Conservation (phyloP, 2,113 vertebrate species). For the Tragelaphus scriptus region DNA sequence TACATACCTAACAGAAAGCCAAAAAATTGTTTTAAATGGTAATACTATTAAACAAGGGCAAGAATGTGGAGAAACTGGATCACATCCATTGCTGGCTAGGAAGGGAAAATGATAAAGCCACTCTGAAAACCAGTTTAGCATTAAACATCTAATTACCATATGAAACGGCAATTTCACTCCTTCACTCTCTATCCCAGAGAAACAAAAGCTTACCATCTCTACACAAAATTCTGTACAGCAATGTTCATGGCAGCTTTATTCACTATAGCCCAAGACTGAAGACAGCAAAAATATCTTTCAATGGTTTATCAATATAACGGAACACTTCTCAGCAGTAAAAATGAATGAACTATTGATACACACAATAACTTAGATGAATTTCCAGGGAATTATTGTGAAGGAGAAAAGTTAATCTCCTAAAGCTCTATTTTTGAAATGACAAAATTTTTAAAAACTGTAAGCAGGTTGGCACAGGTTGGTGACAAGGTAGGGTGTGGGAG, state of each 20-base stretch:
- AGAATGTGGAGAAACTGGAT: background rate
- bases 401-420: background rate
- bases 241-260: background rate
- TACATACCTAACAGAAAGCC: background rate
- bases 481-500: background rate
- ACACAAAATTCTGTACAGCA: background rate
- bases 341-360: background rate
- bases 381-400: background rate
- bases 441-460: background rate
- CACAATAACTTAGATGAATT: background rate
- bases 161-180: background rate
- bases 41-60: background rate
- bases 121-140: background rate
- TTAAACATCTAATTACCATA: background rate
- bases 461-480: background rate
- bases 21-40: background rate
- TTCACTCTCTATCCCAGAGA: background rate
- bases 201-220: background rate
- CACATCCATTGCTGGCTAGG: background rate
- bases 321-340: background rate
- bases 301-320: background rate
- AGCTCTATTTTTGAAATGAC: background rate
- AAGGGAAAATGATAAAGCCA: background rate
- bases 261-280: background rate
- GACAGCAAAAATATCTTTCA: background rate